A percentile compares a stretch with the other conserved stretches of the same genome.
phyloP scores from a whole-genome alignment of 2,797 vertebrate genomes.

The Notolepis coatsorum region DNA sequence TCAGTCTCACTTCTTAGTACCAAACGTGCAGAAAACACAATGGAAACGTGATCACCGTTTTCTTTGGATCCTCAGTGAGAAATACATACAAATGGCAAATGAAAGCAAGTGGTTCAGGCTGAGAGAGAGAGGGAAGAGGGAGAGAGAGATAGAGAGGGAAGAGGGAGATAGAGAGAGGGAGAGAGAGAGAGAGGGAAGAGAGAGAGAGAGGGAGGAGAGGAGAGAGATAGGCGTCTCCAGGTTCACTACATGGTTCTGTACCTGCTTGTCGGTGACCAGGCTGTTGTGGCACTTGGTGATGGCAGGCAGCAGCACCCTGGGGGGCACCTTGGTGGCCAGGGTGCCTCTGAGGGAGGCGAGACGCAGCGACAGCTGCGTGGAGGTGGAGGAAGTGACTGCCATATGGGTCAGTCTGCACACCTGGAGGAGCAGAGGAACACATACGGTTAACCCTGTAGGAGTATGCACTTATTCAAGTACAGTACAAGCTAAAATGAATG shows the following conservation, averaged over 20 bases:
- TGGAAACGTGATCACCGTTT: too few relatives aligned
- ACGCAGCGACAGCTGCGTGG: slow-evolving; percentile 82
- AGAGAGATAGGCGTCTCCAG: not conserved
- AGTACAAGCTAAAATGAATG: too few relatives aligned
- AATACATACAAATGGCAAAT: too few relatives aligned
- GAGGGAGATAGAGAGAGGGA: too few relatives aligned
- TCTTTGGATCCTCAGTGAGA: too few relatives aligned
- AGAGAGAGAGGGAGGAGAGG: too few relatives aligned
- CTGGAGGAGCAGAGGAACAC: slow-evolving; percentile 72
- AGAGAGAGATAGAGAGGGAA: too few relatives aligned
- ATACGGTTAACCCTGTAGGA: not conserved
- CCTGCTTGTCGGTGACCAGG: slow-evolving; percentile 82
- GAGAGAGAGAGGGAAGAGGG: too few relatives aligned
- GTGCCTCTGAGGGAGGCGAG: slow-evolving; percentile 84
- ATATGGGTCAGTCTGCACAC: slow-evolving; percentile 85
- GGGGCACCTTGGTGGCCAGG: slow-evolving; percentile 85
- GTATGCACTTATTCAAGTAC: not conserved
- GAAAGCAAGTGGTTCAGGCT: too few relatives aligned
- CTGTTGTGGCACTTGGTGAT: slow-evolving; percentile 83
- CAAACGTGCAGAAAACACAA: too few relatives aligned
- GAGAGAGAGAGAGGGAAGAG: too few relatives aligned
- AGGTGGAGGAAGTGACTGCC: slow-evolving; percentile 70
- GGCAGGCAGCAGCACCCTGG: slow-evolving; percentile 90
- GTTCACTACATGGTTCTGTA: slow-evolving; percentile 50
- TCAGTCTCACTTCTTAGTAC: too few relatives aligned